These are phyloP conservation scores for Ctenicera cuprea DNA, from an alignment of 2,888 invertebrate genomes.

Conservation along the genomic window DNA sequence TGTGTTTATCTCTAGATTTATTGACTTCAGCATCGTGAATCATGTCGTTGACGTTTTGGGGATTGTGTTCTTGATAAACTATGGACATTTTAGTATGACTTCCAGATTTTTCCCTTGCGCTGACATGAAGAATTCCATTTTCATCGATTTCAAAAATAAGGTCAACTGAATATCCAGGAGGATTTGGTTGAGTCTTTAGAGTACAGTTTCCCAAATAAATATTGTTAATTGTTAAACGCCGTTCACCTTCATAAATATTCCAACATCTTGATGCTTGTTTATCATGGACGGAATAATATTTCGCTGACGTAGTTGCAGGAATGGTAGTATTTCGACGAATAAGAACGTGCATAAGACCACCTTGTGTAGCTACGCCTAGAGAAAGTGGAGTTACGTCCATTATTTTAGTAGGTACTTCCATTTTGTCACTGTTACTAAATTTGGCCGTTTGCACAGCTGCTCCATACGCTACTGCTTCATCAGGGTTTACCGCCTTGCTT, in stretches of 20 bases:
- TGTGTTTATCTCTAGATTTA: neutral
- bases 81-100: constrained; percentile 24
- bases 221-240: constrained; percentile 35
- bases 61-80: constrained; percentile 13
- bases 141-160: constrained; percentile 27
- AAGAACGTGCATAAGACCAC: constrained; percentile 88
- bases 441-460: constrained; percentile 96
- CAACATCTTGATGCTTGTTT: constrained; percentile 48
- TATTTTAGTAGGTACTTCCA: constrained; percentile 77
- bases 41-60: constrained; percentile 17
- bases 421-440: constrained; percentile 85
- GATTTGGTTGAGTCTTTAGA: constrained; percentile 18
- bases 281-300: constrained; percentile 47
- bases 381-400: constrained; percentile 84
- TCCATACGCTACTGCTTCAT: constrained; percentile 94
- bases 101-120: neutral
- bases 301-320: constrained; percentile 69
- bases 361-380: constrained; percentile 87
- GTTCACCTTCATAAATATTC: constrained; percentile 57
- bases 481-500: constrained; percentile 93
- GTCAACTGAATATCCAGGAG: constrained; percentile 29
- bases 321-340: constrained; percentile 87
- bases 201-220: constrained; percentile 33
- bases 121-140: constrained; percentile 29
- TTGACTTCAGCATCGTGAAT: constrained; percentile 15